A percentile compares a stretch with the other conserved stretches of the same genome.
phyloP scores from a whole-genome alignment of 2,888 invertebrate species.

The Meteorus colon region DNA sequence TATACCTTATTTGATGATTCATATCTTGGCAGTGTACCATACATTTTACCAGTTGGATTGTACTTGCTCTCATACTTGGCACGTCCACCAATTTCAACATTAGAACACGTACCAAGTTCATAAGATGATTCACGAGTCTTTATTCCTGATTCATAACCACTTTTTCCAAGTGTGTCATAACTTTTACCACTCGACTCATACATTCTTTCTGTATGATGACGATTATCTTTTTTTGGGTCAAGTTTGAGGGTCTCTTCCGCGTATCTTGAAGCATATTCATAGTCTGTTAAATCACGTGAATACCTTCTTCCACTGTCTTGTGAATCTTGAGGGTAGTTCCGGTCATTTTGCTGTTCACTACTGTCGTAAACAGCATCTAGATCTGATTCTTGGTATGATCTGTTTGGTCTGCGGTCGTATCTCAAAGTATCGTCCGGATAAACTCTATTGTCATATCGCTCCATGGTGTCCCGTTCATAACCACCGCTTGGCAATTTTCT shows the following conservation, averaged over 20 bases:
- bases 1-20: constrained; percentile 58
- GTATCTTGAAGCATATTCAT: constrained; percentile 67
- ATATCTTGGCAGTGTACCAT: constrained; percentile 69
- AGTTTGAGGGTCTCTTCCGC: constrained; percentile 69
- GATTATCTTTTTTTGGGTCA: constrained; percentile 65
- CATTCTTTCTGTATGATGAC: constrained; percentile 59
- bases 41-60: constrained; percentile 65
- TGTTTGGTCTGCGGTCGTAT: constrained; percentile 63
- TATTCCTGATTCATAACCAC: constrained; percentile 68
- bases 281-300: constrained; percentile 68
- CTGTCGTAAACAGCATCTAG: constrained; percentile 68
- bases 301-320: constrained; percentile 64
- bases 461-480: constrained; percentile 64
- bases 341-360: constrained; percentile 61
- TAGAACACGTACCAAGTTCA: constrained; percentile 62
- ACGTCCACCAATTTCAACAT: constrained; percentile 54
- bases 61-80: constrained; percentile 63
- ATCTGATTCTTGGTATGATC: constrained; percentile 70
- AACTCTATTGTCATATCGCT: constrained; percentile 66
- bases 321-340: constrained; percentile 58
- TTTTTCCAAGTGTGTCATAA: constrained; percentile 59
- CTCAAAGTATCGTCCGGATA: constrained; percentile 67
- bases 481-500: constrained; percentile 55
- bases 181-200: constrained; percentile 67
- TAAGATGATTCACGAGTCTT: constrained; percentile 69